Evolutionary conservation across 2,113 vertebrate genomes (phyloP), one percentile per base, ranked within the genome.

Genomic region (Cochlearius cochlearius): DNA sequence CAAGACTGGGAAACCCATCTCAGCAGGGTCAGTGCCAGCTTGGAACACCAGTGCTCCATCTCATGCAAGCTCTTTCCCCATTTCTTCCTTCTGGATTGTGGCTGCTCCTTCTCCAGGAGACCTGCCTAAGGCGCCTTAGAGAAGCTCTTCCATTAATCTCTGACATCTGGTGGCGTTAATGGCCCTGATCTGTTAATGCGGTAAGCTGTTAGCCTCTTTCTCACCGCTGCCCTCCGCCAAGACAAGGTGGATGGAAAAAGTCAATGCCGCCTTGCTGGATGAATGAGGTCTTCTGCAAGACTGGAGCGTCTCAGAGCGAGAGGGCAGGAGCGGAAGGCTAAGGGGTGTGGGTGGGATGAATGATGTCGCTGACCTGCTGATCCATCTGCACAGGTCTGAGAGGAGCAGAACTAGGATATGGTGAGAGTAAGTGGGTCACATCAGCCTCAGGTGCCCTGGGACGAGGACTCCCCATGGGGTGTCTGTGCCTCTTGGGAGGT

Each of bases 91-190:
- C 59, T 88, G 94, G 94, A 85, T 93, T 92, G 87, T 43, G 87
- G 78, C n/a, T 10, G 36, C 52, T 88, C 63, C 86, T 93, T 84
- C 63, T 91, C 45, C 83, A 80, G 77, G 64, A 78, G 78, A 41
- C 59, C 83, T 68, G 82, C 80, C 87, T 94, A 97, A 97, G 95
- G 68, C 86, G 92, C 71, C 94, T 97, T 93, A 96, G 68, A 5
- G 79, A 41, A 86, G 95, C 88, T 94, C 95, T 96, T n/a, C 82
- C 81, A 34, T 74, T 95, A 98, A 98, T 96, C 95, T 95, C 49
- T 80, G 94, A 59, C 92, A 96, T 94, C n/a, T 92, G 96, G 78
- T 83, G 91, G 92, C 3, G 27, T 96, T 96, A 91, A 86, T 32
- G 91, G 83, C 86, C 92, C 93, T 96, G 93, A 97, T 94, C 97